phyloP scores from a whole-genome alignment of 2,797 vertebrate genomes.

The Pagetopsis macropterus region DNA sequence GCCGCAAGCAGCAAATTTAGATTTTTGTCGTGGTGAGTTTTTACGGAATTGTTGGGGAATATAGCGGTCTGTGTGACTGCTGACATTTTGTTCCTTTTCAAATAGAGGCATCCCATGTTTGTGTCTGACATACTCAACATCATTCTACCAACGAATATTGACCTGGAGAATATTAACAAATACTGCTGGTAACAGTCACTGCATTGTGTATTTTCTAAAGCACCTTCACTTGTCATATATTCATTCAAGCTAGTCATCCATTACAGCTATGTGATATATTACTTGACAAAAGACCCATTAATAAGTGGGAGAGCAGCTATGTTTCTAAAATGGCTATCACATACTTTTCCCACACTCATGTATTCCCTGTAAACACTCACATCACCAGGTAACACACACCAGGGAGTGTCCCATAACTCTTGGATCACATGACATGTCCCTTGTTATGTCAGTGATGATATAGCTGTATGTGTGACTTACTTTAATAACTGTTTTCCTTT shows the following conservation, averaged over 20 bases:
- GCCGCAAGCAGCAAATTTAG: conserved; percentile 32
- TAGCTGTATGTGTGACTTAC: conserved; percentile 2
- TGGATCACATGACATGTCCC: conserved; percentile 44
- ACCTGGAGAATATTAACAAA: neutral
- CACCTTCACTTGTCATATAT: conserved; percentile 40
- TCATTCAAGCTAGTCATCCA: conserved; percentile 50
- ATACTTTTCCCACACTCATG: conserved; percentile 64
- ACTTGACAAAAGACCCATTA: conserved; percentile 64
- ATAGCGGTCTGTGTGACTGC: neutral
- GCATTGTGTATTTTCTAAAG: conserved; percentile 15
- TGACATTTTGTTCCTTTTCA: conserved; percentile 6
- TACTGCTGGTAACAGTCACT: conserved; percentile 7
- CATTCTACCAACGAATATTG: neutral
- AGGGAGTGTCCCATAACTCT: conserved; percentile 54
- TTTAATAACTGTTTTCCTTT: neutral
- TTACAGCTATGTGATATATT: conserved; percentile 54
- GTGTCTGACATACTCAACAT: neutral
- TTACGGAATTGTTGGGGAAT: conserved; percentile 5
- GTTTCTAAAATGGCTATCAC: conserved; percentile 50
- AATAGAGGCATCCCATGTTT: neutral
- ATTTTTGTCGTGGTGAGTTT: conserved; percentile 10
- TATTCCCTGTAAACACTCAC: conserved; percentile 27
- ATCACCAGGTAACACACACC: conserved; percentile 33
- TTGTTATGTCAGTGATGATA: conserved; percentile 14
- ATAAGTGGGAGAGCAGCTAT: conserved; percentile 51